Percentiles rank a stretch among this genome's conserved stretches.
Evolutionary conservation across 2,113 vertebrate genomes (phyloP).

Genomic region (Anthoscopus minutus): DNA sequence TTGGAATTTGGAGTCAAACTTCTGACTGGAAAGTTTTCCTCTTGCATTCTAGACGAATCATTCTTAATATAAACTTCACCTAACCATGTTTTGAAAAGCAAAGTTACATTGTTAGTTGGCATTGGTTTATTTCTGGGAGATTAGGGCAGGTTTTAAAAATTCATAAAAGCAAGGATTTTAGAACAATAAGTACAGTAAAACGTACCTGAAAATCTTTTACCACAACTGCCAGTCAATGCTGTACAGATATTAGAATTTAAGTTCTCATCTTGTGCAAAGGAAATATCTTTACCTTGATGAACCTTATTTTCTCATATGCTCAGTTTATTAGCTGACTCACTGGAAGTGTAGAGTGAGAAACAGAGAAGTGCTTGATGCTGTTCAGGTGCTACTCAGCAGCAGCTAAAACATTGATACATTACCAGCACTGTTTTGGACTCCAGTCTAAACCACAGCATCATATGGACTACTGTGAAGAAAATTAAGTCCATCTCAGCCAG

Average conservation of each 20-base stretch:
- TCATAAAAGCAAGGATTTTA: not conserved
- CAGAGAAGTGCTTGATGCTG: not conserved
- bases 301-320: not conserved
- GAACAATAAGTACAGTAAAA: not conserved
- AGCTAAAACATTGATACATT: not conserved
- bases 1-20: not conserved
- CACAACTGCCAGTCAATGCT: not conserved
- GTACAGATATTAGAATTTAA: not conserved
- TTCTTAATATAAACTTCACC: not conserved
- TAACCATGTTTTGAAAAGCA: not conserved
- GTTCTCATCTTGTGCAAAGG: not conserved
- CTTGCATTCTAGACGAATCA: not conserved
- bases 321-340: not conserved
- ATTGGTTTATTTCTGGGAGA: not conserved
- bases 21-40: not conserved
- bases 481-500: not conserved
- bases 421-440: not conserved
- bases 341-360: not conserved
- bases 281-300: not conserved
- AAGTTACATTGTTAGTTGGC: not conserved
- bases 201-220: not conserved
- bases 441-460: not conserved
- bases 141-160: not conserved
- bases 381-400: not conserved
- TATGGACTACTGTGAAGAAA: not conserved